Evolutionary conservation across 2,797 vertebrate genomes (phyloP).

Genomic region (Heteromormyrus szaboi): DNA sequence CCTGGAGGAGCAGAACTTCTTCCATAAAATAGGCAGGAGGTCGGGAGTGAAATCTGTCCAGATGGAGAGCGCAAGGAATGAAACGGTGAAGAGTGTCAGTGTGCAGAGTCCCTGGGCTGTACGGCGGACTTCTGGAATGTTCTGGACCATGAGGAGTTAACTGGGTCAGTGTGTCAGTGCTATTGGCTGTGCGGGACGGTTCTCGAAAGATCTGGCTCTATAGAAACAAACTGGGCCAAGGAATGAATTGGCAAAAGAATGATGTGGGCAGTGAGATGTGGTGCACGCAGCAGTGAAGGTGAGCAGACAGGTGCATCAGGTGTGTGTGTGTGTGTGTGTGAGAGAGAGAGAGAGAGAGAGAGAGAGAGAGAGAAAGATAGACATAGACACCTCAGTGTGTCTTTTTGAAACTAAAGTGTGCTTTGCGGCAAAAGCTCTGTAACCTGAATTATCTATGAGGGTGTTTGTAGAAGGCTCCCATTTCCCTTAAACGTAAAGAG

Average conservation of each 20-base stretch:
- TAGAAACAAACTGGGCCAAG: neutral
- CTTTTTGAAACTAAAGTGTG: neutral
- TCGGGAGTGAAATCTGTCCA: neutral
- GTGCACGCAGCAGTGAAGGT: neutral
- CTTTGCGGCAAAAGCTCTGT: neutral
- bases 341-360: neutral
- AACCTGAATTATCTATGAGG: neutral
- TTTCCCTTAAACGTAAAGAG: neutral
- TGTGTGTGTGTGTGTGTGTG: neutral
- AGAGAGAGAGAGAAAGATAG: neutral
- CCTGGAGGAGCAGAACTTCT: neutral
- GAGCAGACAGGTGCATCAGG: neutral
- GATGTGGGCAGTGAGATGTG: neutral
- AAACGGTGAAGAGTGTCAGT: neutral
- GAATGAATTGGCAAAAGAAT: neutral
- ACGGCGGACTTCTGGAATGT: neutral
- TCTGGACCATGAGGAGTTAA: conserved; percentile 1
- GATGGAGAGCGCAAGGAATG: neutral
- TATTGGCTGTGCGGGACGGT: neutral
- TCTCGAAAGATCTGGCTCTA: conserved; percentile 8
- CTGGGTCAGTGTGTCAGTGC: conserved; percentile 16
- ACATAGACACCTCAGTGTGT: neutral
- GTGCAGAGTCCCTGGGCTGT: neutral
- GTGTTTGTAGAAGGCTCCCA: neutral
- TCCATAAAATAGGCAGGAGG: neutral